Evolutionary conservation across 30 jellyfish, hydroid and myxozoan genomes (phyloP), one percentile per base, ranked within the genome.

Genomic region (Nemopilema nomurai): DNA sequence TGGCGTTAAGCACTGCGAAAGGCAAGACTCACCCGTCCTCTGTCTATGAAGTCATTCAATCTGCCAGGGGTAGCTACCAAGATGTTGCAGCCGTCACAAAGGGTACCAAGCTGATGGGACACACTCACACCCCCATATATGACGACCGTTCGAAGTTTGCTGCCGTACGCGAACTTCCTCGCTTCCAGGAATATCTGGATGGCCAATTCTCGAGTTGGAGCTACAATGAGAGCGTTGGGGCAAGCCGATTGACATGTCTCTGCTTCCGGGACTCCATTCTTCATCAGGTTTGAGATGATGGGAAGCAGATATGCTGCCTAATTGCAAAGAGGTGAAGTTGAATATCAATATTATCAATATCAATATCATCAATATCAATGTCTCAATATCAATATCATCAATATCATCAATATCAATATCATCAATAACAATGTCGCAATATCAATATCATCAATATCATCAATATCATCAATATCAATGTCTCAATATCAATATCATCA

Each of bases 11-110:
- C 32, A 51, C 20, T 27, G 19, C 16, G 30, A 17, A 62, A 30
- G 6, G 4, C 24, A 69, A 74, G 20, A 9, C 95, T 28, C 78
- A 93, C 98, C 97, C 90, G 79, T 49, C 96, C 84, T 80, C 93
- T 57, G 9, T 80, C 92, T 22, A 93, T 71, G 79, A 93, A 93
- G 66, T 93, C 98, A 23, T 62, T 65, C 69, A 93, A 64, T 71
- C 98, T 50, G 4, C 98, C 98, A 51, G 98, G 98, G n/a, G 98
- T 93, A 41, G 96, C 98, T 18, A 93, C 97, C 50, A 93, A 89
- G 7, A 93, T 33, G 80, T 93, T 95, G 63, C 96, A 84, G 8
- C 98, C 98, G 49, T 78, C 87, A 51, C 74, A 68, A 19, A 93
- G 52, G 62, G 77, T 90, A 1, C 96, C 89, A 23, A 93, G 83